Percentiles rank a stretch among this genome's conserved stretches.
Evolutionary conservation across 2,888 invertebrate genomes (phyloP).

Genomic region (Sphaerolaimus hirsutus): DNA sequence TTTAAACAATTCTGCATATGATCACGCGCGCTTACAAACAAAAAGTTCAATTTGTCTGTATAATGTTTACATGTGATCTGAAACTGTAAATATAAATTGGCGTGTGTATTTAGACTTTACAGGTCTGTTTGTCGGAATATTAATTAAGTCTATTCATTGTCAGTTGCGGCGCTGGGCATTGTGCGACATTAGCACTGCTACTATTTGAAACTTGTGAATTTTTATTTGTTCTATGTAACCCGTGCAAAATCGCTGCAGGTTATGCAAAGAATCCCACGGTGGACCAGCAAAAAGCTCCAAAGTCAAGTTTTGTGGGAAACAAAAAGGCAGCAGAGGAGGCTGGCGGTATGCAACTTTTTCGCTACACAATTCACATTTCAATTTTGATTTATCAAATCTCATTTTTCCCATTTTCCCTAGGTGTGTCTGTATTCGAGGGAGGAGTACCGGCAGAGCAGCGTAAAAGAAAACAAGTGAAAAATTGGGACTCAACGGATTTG

Average conservation of each 20-base stretch:
- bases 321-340: constrained; percentile 45
- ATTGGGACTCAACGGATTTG: constrained; percentile 67
- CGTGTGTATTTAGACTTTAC: too few relatives aligned
- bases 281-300: neutral
- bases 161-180: neutral
- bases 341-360: constrained; percentile 38
- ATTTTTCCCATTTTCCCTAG: neutral
- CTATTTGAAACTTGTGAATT: too few relatives aligned
- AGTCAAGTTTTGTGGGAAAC: constrained; percentile 37
- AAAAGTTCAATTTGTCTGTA: too few relatives aligned
- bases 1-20: too few relatives aligned
- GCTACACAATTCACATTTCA: constrained; percentile 29
- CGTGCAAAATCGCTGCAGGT: constrained; percentile 26
- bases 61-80: too few relatives aligned
- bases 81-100: too few relatives aligned
- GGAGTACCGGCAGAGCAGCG: constrained; percentile 22
- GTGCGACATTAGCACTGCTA: constrained; percentile 3
- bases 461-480: constrained; percentile 49
- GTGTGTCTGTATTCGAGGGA: constrained; percentile 54
- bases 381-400: neutral
- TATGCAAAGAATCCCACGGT: constrained; percentile 82
- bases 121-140: too few relatives aligned
- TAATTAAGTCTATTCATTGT: too few relatives aligned
- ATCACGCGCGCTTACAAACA: too few relatives aligned
- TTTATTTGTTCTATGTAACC: neutral